phyloP scores from a whole-genome alignment of 2,888 invertebrate species.

The Meganola albula region DNA sequence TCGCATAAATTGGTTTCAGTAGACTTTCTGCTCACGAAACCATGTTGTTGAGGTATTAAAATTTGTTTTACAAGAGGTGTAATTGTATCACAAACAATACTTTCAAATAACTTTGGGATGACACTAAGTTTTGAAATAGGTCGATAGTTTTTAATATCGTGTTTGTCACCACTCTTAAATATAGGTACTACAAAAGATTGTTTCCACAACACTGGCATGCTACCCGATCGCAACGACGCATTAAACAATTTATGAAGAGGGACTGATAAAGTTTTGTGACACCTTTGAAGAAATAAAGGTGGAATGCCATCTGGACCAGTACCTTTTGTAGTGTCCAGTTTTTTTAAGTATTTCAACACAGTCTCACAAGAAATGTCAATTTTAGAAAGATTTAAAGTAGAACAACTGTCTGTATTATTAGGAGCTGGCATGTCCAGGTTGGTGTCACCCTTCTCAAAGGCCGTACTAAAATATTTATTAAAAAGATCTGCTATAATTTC shows the following conservation, averaged over 20 bases:
- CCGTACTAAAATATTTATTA: background rate
- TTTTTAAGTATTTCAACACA: background rate
- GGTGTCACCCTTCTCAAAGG: no score
- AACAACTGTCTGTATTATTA: background rate
- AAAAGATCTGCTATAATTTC: no score
- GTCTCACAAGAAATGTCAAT: background rate
- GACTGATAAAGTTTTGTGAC: no score
- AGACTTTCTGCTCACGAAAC: background rate
- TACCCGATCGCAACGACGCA: background rate
- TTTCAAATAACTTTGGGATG: slow-evolving; percentile 3
- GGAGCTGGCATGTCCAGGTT: no score
- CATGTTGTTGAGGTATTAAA: background rate
- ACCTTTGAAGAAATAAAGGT: no score
- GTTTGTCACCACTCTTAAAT: slow-evolving; percentile 4
- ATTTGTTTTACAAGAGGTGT: background rate
- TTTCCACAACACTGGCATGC: slow-evolving; percentile 1
- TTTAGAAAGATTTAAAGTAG: background rate
- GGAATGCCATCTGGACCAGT: background rate
- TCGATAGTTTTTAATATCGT: slow-evolving; percentile 2
- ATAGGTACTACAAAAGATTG: slow-evolving; percentile 2
- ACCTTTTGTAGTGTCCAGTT: background rate
- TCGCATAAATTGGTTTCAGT: slow-evolving; percentile 1
- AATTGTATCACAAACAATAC: slow-evolving; percentile 6
- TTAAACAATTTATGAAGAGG: no score
- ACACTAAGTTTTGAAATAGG: slow-evolving; percentile 3